Conservation (phyloP, 2,888 invertebrate species). For the Ennomos quercinarius region DNA sequence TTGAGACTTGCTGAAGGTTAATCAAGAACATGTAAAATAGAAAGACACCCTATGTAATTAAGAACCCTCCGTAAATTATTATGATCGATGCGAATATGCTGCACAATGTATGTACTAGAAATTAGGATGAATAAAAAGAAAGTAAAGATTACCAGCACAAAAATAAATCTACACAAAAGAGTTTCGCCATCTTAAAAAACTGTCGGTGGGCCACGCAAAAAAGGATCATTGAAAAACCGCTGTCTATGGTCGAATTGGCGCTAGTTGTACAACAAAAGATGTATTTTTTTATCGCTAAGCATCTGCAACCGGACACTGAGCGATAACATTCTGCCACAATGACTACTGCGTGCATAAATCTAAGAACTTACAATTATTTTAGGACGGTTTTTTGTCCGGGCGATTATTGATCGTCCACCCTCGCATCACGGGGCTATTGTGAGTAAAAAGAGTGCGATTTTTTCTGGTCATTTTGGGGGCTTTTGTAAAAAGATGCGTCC, state of each 20-base stretch:
- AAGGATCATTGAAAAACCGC: constrained; percentile 32
- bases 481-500: constrained; percentile 78
- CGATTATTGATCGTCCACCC: constrained; percentile 82
- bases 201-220: constrained; percentile 28
- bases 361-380: constrained; percentile 81
- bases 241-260: constrained; percentile 51
- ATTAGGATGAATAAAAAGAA: no score
- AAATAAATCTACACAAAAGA: constrained; percentile 32
- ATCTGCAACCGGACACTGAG: constrained; percentile 81
- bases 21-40: no score
- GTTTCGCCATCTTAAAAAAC: constrained; percentile 34
- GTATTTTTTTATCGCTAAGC: constrained; percentile 55
- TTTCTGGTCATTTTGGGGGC: constrained; percentile 80
- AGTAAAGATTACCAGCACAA: constrained; percentile 3
- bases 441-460: constrained; percentile 72
- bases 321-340: constrained; percentile 72
- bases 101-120: no score
- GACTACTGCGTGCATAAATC: constrained; percentile 80
- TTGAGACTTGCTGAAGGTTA: no score
- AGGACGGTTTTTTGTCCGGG: constrained; percentile 64
- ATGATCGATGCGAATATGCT: no score
- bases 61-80: no score
- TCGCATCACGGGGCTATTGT: constrained; percentile 75
- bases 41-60: no score
- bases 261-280: constrained; percentile 48